Base-by-base conservation (phyloP, 2,888 invertebrate species). In the Meghimatium bilineatum region DNA sequence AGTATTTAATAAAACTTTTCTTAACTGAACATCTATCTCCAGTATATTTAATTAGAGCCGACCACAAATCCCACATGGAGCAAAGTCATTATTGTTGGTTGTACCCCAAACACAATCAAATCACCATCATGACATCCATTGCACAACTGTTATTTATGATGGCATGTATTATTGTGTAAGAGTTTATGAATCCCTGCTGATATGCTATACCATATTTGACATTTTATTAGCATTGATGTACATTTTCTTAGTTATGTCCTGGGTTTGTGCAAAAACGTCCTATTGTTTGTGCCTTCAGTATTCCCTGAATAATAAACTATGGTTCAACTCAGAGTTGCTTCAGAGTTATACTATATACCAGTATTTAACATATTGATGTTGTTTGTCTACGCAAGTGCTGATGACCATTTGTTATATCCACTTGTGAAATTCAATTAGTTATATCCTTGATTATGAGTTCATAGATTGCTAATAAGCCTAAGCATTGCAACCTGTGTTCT, bases 211-310 rank as follows among this genome's bases (percentile, higher is more conserved):
- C 44, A 8, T 14, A 38, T 72, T 23, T 72, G 2, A 44, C n/a
- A n/a, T 17, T 44, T n/a, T 49, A 72, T 49, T 49, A 5, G 38
- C 29, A 26, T 72, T 72, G n/a, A 44, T 72, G 72, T 44, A n/a
- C 44, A 66, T 44, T 44, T 44, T 44, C n/a, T 10, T 1, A 26
- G n/a, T 44, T 44, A 72, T 26, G 14, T 72, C n/a, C 8, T 44
- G 10, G 20, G n/a, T 44, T 72, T 44, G 26, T 26, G 29, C 72
- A 26, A 72, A 44, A 72, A 44, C 17, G n/a, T 49, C n/a, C 72
- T 23, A 17, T 71, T 72, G 72, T 72, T 38, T 72, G 72, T 72
- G 72, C 72, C 72, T 72, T 72, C 44, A 44, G 38, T 44, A 44
- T 29, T 72, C 44, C 49, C n/a, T 44, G n/a, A 72, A 8, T 12